Evolutionary conservation across 2,888 invertebrate genomes (phyloP).

Genomic region (Chirona hameri): DNA sequence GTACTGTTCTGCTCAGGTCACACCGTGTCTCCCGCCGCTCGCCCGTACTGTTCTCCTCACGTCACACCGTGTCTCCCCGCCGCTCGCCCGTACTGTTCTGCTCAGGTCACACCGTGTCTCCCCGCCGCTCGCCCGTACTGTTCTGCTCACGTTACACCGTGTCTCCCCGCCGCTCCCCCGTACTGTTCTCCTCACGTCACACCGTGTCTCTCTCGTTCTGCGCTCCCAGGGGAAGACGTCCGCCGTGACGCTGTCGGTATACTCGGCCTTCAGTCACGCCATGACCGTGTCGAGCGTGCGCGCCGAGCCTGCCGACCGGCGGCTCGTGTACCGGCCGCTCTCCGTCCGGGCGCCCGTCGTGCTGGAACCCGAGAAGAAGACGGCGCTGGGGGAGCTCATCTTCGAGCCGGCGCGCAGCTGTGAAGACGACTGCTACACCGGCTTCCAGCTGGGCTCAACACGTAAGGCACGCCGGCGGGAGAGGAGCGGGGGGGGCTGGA

Average conservation of each 20-base stretch:
- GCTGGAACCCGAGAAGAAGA: conserved; percentile 50
- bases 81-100: too few relatives aligned
- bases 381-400: conserved; percentile 55
- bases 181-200: too few relatives aligned
- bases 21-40: too few relatives aligned
- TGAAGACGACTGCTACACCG: conserved; percentile 69
- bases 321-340: conserved; percentile 55
- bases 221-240: conserved; percentile 71
- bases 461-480: conserved; percentile 29
- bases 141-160: too few relatives aligned
- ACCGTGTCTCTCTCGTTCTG: too few relatives aligned
- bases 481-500: too few relatives aligned
- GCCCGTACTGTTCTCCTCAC: too few relatives aligned
- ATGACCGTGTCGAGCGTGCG: conserved; percentile 70
- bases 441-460: conserved; percentile 59
- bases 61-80: too few relatives aligned
- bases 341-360: conserved; percentile 51
- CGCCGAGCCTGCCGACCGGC: conserved; percentile 60
- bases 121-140: too few relatives aligned
- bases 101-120: too few relatives aligned
- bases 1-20: too few relatives aligned
- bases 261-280: conserved; percentile 72
- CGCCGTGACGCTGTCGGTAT: conserved; percentile 69
- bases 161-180: too few relatives aligned
- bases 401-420: conserved; percentile 73